phyloP scores from a whole-genome alignment of 2,113 vertebrate genomes.

The Pygoscelis antarcticus region DNA sequence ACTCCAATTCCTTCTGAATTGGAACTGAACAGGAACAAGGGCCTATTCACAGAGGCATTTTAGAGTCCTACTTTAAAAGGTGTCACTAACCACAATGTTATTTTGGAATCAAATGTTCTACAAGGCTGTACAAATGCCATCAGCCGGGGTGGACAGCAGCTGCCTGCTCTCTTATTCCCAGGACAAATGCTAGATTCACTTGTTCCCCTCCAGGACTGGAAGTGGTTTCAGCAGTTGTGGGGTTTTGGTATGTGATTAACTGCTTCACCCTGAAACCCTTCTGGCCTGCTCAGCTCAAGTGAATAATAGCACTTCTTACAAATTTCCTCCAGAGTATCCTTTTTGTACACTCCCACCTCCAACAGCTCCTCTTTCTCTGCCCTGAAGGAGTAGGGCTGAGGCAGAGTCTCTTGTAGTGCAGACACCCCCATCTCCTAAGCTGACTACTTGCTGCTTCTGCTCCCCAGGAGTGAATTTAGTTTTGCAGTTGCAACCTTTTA shows the following conservation, averaged over 20 bases:
- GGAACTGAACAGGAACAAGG: too few relatives aligned
- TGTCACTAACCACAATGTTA: rapidly evolving
- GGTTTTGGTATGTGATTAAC: background rate
- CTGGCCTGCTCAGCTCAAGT: background rate
- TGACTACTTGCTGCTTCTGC: background rate
- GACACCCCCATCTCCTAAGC: background rate
- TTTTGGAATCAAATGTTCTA: background rate
- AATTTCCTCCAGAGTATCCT: background rate
- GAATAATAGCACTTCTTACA: background rate
- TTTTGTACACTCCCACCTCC: background rate
- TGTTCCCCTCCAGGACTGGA: background rate
- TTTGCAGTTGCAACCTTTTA: background rate
- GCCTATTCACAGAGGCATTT: background rate
- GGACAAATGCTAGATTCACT: background rate
- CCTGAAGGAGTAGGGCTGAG: background rate
- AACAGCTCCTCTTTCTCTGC: background rate
- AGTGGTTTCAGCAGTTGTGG: background rate
- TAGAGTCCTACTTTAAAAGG: background rate
- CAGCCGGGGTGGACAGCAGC: rapidly evolving
- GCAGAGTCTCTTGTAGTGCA: background rate
- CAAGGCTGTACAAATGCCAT: background rate
- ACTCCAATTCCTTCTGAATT: background rate
- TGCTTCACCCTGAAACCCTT: background rate
- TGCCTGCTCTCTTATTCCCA: background rate
- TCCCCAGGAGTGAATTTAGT: background rate